A percentile compares a stretch with the other conserved stretches of the same genome.
phyloP scores from a whole-genome alignment of 1,140 invertebrate genomes.

The Pemphigus obesinymphae region DNA sequence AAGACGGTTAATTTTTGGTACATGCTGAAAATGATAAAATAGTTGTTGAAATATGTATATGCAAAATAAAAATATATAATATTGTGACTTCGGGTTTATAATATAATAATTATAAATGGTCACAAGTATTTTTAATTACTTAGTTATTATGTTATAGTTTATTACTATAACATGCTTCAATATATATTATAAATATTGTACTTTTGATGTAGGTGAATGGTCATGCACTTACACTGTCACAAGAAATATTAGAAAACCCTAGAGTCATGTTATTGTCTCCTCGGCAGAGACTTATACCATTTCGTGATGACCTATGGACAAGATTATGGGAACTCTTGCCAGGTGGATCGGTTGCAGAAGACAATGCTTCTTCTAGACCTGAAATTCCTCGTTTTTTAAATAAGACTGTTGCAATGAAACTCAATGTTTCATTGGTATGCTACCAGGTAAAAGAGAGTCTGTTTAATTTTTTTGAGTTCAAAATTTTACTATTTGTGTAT shows the following conservation, averaged over 20 bases:
- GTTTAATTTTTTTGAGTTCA: not conserved
- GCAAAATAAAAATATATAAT: too few relatives aligned
- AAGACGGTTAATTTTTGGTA: too few relatives aligned
- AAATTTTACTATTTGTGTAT: not conserved
- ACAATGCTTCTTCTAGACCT: conserved; percentile 58
- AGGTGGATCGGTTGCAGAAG: conserved; percentile 45
- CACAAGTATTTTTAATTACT: too few relatives aligned
- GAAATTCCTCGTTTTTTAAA: conserved; percentile 62
- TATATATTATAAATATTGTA: too few relatives aligned
- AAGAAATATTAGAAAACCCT: conserved; percentile 71
- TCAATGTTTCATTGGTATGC: conserved; percentile 70
- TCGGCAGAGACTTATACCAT: conserved; percentile 71
- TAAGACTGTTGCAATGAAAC: conserved; percentile 66
- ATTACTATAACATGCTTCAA: too few relatives aligned
- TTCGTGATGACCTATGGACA: conserved; percentile 75
- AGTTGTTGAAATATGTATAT: too few relatives aligned
- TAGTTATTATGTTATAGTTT: too few relatives aligned
- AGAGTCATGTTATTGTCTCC: conserved; percentile 76
- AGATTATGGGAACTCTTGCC: conserved; percentile 58
- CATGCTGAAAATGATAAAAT: too few relatives aligned
- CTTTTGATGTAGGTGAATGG: conserved; percentile 5
- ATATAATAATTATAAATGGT: too few relatives aligned
- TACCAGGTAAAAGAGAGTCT: conserved; percentile 59
- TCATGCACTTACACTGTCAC: conserved; percentile 15
- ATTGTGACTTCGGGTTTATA: too few relatives aligned